These are phyloP conservation scores for Pachypanchax playfairii DNA, from an alignment of 2,113 vertebrate genomes.

Conservation along the genomic window DNA sequence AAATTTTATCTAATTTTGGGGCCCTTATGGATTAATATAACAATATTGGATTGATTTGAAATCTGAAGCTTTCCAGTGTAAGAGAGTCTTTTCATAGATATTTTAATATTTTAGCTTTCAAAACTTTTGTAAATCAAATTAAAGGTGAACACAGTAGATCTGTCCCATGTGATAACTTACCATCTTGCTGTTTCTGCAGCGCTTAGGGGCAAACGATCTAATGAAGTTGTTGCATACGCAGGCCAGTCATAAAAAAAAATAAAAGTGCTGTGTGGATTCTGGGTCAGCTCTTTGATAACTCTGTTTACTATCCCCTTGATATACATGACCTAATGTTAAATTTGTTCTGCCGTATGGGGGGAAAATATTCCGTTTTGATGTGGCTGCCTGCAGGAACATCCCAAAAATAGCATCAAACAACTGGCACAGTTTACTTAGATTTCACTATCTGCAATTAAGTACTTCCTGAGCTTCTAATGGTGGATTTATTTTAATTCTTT, in stretches of 20 bases:
- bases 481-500: constrained; percentile 8
- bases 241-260: neutral
- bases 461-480: neutral
- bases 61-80: no score
- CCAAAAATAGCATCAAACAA: constrained; percentile 20
- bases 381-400: constrained; percentile 13
- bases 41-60: no score
- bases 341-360: neutral
- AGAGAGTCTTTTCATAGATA: neutral
- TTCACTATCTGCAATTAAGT: constrained; percentile 21
- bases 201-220: neutral
- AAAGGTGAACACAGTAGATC: neutral
- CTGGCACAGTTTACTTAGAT: constrained; percentile 21
- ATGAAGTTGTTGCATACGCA: neutral
- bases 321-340: constrained; percentile 18
- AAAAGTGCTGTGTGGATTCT: neutral
- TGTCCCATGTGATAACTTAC: neutral
- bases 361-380: constrained; percentile 7
- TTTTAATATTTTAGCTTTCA: neutral
- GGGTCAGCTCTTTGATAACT: constrained; percentile 14
- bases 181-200: neutral
- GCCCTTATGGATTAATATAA: no score
- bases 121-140: neutral
- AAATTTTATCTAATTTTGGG: no score
- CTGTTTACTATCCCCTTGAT: constrained; percentile 17